Evolutionary conservation across 1,140 invertebrate species (phyloP).

Genomic region (Atta texana): DNA sequence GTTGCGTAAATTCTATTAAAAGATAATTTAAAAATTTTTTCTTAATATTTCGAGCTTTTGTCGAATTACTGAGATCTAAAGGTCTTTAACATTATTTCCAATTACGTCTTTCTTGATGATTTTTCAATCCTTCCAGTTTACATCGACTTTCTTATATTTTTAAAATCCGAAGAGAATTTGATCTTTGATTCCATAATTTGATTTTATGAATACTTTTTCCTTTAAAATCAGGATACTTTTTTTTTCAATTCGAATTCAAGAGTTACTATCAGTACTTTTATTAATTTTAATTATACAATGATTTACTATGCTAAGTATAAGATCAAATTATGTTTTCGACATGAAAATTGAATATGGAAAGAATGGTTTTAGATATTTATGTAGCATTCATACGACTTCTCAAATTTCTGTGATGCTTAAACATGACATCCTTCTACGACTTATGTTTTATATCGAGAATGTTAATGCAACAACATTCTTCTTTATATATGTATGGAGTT

Average conservation of each 20-base stretch:
- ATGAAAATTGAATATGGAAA: no score
- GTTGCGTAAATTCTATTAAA: not conserved
- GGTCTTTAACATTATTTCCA: not conserved
- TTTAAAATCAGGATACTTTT: not conserved
- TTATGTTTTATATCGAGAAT: no score
- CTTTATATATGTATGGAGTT: no score
- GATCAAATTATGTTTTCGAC: no score
- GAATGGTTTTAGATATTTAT: no score
- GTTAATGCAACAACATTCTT: no score
- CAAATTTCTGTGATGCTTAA: no score
- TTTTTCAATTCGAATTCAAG: not conserved
- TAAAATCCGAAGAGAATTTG: not conserved
- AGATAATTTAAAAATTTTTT: not conserved
- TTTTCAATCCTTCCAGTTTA: not conserved
- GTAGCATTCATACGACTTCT: no score
- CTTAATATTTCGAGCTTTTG: not conserved
- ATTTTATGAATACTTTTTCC: not conserved
- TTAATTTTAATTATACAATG: not conserved
- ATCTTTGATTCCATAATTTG: not conserved
- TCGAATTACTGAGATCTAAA: not conserved
- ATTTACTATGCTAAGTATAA: not conserved
- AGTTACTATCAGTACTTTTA: not conserved
- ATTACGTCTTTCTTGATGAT: not conserved
- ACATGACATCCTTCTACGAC: no score
- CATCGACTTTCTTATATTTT: not conserved